Evolutionary conservation across 2,797 vertebrate genomes (phyloP), one percentile per base, ranked within the genome.

Genomic region (Garrulus glandarius): DNA sequence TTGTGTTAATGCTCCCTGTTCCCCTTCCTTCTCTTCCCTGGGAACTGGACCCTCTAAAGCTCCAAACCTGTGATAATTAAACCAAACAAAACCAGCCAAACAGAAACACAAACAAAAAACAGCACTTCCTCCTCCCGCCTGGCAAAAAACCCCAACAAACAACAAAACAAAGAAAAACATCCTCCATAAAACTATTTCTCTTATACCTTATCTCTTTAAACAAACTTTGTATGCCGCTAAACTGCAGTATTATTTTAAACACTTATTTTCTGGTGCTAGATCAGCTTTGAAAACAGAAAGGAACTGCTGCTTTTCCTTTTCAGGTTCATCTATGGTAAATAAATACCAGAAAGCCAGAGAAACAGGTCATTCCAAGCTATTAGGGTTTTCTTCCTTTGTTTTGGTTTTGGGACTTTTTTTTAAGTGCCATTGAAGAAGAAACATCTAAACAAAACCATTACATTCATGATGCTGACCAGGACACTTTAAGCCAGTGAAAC

Each of bases 81-180:
- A 34, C 55, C 60, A 90, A 91, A 74, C 32, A n/a, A 67, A 24
- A 41, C 22, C 14, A 22, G n/a, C 1, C 36, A 74, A 89, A 49
- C 49, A 41, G 57, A 81, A 53, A 55, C 27, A 72, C 24, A 74
- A 84, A 57, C 16, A 47, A 59, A 68, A 36, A 2, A 3, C 7
- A 24, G 26, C 8, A 13, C 6, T 61, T 26, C 37, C 41, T 20
- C 26, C 29, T 4, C 15, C 6, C 0, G 0, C 4, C 1, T 4
- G 8, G 3, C 18, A 30, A 16, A n/a, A 53, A 29, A 8, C 1
- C 13, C 16, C n/a, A 83, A 29, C 30, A 60, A 81, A 68, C 30
- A 77, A 77, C 30, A 47, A 61, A 78, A 22, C 24, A 26, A 60
- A 12, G n/a, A 59, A 65, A 71, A 72, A 53, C 74, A 43, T 43